Evolutionary conservation across 2,797 vertebrate species (phyloP).

Genomic region (Clarias laeviceps): DNA sequence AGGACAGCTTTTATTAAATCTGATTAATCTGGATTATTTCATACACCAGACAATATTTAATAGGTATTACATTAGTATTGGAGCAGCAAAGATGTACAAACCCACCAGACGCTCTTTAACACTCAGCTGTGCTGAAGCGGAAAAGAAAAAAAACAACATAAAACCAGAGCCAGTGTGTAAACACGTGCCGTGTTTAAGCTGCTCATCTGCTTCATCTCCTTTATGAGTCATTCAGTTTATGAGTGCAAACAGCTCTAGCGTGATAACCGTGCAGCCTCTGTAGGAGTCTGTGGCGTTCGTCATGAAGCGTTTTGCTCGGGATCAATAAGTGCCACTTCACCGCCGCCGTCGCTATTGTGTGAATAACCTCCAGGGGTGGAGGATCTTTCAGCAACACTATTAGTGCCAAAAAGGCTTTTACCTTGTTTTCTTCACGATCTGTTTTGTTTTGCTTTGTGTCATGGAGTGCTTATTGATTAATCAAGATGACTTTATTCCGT

Average conservation of each 20-base stretch:
- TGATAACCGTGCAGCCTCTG: slow-evolving; percentile 63
- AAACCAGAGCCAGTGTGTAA: slow-evolving; percentile 31
- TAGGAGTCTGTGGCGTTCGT: slow-evolving; percentile 67
- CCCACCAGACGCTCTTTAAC: not conserved
- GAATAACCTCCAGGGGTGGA: slow-evolving; percentile 54
- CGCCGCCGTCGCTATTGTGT: slow-evolving; percentile 60
- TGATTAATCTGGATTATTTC: not conserved
- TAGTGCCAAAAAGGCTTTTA: slow-evolving; percentile 60
- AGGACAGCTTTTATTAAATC: not conserved
- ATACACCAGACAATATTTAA: not conserved
- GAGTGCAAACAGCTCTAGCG: slow-evolving; percentile 56
- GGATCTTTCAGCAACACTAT: slow-evolving; percentile 61
- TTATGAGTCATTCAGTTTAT: slow-evolving; percentile 31
- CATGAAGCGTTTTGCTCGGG: slow-evolving; percentile 59
- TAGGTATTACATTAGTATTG: not conserved
- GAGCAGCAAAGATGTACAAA: not conserved
- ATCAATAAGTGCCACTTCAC: slow-evolving; percentile 69
- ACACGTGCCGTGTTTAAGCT: slow-evolving; percentile 36
- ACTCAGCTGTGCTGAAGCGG: slow-evolving; percentile 21
- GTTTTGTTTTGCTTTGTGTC: slow-evolving; percentile 62
- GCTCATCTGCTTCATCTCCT: slow-evolving; percentile 31
- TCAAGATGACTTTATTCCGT: slow-evolving; percentile 55
- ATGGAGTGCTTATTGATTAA: slow-evolving; percentile 66
- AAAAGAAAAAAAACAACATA: not conserved
- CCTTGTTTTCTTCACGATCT: slow-evolving; percentile 58